These are phyloP conservation scores for Lepilemur septentrionalis DNA, from an alignment of 2,797 vertebrate species.

Conservation along the genomic window DNA sequence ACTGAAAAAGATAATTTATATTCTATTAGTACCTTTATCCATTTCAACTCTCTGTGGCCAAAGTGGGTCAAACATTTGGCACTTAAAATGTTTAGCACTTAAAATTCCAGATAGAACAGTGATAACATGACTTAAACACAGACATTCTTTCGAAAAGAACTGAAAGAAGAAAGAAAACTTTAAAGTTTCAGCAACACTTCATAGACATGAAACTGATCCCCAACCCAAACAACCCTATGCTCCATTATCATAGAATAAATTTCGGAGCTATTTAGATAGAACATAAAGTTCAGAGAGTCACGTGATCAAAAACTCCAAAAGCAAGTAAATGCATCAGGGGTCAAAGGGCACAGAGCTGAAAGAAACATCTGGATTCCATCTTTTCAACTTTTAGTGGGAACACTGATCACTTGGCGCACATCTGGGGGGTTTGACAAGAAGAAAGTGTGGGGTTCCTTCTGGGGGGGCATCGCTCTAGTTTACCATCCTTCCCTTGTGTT, in stretches of 20 bases:
- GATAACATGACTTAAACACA: slow-evolving; percentile 73
- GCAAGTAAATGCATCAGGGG: slow-evolving; percentile 70
- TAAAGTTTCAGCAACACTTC: slow-evolving; percentile 71
- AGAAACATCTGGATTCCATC: slow-evolving; percentile 80
- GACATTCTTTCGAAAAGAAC: slow-evolving; percentile 62
- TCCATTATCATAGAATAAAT: slow-evolving; percentile 74
- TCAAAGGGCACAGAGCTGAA: slow-evolving; percentile 62
- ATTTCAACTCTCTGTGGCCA: slow-evolving; percentile 54
- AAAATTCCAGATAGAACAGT: slow-evolving; percentile 71
- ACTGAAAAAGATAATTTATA: slow-evolving; percentile 57
- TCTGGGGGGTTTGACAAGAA: slow-evolving; percentile 65
- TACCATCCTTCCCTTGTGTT: neutral
- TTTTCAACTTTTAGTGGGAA: slow-evolving; percentile 77
- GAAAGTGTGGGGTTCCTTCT: neutral
- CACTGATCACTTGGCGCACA: slow-evolving; percentile 57
- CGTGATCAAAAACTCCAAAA: slow-evolving; percentile 69
- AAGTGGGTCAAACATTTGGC: slow-evolving; percentile 62
- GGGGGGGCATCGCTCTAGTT: neutral
- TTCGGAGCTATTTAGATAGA: slow-evolving; percentile 70
- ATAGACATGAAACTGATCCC: slow-evolving; percentile 70
- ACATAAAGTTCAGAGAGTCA: slow-evolving; percentile 67
- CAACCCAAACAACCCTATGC: slow-evolving; percentile 69
- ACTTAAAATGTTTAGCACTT: slow-evolving; percentile 71
- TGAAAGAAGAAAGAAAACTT: slow-evolving; percentile 58
- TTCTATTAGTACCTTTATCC: slow-evolving; percentile 59